A percentile compares a stretch with the other conserved stretches of the same genome.
Evolutionary conservation across 2,797 vertebrate genomes (phyloP).

Genomic region (Ptychobarbus kaznakovi): DNA sequence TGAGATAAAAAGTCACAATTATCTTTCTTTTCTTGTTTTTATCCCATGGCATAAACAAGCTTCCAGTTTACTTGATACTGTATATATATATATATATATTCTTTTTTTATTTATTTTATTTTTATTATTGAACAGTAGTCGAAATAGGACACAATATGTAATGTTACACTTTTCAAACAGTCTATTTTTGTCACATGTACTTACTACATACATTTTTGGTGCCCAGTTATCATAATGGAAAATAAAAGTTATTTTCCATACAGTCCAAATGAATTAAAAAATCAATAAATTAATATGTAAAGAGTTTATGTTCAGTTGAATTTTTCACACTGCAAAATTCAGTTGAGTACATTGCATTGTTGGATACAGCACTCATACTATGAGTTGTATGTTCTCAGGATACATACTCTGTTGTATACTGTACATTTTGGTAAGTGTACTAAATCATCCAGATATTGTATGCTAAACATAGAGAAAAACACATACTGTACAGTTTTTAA

Average conservation of each 20-base stretch:
- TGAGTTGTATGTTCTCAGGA: no score
- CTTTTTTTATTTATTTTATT: background rate
- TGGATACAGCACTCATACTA: no score
- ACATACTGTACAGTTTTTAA: background rate
- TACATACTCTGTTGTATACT: background rate
- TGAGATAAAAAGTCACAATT: no score
- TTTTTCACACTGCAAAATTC: no score
- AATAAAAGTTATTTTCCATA: background rate
- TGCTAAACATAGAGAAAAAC: background rate
- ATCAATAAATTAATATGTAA: no score
- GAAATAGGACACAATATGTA: background rate
- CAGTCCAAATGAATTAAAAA: background rate
- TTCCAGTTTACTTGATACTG: no score
- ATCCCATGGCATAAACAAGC: no score
- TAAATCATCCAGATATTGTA: background rate
- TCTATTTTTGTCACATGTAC: background rate
- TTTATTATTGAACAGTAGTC: background rate
- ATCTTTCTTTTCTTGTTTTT: no score
- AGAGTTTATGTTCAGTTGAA: background rate
- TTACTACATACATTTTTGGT: background rate
- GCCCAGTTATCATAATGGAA: background rate
- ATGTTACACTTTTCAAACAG: background rate
- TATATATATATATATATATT: no score
- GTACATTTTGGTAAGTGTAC: background rate
- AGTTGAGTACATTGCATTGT: no score